These are phyloP conservation scores for Peromyscus leucopus DNA, from an alignment of 2,113 vertebrate genomes.

Conservation along the genomic window DNA sequence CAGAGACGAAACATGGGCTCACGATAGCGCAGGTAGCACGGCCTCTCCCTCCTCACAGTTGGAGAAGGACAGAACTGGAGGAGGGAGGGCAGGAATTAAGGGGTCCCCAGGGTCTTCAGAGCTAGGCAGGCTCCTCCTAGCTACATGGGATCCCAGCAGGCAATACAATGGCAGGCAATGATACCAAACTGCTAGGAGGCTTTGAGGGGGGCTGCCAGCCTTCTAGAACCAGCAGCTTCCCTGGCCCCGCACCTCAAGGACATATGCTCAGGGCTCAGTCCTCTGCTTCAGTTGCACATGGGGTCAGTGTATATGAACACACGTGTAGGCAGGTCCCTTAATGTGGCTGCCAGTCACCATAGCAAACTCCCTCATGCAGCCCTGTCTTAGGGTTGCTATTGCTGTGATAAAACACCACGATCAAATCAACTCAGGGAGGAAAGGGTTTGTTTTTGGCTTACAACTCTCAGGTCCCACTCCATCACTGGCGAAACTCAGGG, in stretches of 20 bases:
- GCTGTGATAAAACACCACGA: background rate
- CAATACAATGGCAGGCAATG: background rate
- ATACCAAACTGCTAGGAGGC: no score
- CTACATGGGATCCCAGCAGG: background rate
- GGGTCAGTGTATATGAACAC: background rate
- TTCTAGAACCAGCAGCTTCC: background rate
- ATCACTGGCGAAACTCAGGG: background rate
- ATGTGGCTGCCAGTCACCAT: background rate
- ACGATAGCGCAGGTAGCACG: no score
- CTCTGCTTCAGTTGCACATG: no score
- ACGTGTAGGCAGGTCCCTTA: background rate
- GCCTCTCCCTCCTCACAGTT: no score
- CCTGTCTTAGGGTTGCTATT: background rate
- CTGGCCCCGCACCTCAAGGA: background rate
- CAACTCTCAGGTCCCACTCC: background rate
- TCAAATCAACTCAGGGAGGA: background rate
- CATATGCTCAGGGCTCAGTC: no score
- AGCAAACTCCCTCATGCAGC: background rate
- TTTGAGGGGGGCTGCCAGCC: background rate
- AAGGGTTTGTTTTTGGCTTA: background rate
- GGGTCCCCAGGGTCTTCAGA: no score
- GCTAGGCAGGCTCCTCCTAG: background rate
- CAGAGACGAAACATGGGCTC: rapidly evolving
- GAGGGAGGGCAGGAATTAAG: no score
- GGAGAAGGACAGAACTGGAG: background rate